phyloP scores from a whole-genome alignment of 1,140 invertebrate species.

The Melitaea cinxia region DNA sequence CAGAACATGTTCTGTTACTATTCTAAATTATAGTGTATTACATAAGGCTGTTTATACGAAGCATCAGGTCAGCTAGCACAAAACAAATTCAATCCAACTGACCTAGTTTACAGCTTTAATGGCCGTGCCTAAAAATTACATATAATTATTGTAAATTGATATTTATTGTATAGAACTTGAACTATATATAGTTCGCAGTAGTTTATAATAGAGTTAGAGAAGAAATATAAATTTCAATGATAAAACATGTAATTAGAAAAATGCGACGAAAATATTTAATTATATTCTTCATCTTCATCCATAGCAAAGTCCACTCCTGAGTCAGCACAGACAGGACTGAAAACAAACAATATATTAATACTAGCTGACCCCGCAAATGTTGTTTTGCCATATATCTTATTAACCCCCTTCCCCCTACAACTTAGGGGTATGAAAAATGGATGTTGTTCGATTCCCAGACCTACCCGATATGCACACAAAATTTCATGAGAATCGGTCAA shows the following conservation, averaged over 20 bases:
- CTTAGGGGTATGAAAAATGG: no score
- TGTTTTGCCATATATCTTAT: no score
- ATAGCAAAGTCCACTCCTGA: conserved; percentile 89
- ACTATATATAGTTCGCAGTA: conserved; percentile 10
- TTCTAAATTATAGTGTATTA: conserved; percentile 4
- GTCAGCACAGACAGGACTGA: conserved; percentile 88
- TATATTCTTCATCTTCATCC: conserved; percentile 87
- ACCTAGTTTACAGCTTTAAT: conserved; percentile 6
- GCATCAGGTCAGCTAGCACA: conserved; percentile 9
- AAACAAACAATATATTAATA: conserved; percentile 42
- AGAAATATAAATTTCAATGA: conserved; percentile 7
- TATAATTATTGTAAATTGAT: conserved; percentile 19
- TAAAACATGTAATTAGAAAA: conserved; percentile 13
- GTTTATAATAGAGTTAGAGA: conserved; percentile 7
- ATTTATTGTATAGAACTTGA: conserved; percentile 13
- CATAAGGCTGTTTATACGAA: background rate
- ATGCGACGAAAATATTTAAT: conserved; percentile 47
- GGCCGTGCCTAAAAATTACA: background rate
- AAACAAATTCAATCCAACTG: conserved; percentile 28
- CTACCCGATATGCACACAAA: no score
- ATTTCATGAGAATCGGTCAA: no score
- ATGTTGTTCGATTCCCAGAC: no score
- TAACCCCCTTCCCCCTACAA: no score
- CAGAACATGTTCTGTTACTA: conserved; percentile 12
- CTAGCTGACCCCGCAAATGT: no score